phyloP scores from a whole-genome alignment of 2,888 invertebrate genomes.

The Tetragonula carbonaria region DNA sequence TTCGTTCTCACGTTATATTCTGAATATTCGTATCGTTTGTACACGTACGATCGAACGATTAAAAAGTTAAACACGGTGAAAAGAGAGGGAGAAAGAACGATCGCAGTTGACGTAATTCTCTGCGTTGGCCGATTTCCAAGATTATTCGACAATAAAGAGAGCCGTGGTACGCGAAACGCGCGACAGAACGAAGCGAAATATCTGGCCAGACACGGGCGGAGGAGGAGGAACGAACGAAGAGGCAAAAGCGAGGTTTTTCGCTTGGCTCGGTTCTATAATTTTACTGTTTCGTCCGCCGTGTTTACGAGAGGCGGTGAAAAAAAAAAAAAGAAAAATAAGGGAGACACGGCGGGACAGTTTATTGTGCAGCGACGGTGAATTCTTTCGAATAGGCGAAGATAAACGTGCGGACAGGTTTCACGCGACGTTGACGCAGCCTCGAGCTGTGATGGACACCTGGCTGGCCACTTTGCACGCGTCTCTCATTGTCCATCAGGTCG shows the following conservation, averaged over 20 bases:
- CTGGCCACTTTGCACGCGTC: slow-evolving; percentile 31
- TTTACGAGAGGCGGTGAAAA: slow-evolving; percentile 69
- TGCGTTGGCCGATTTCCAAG: slow-evolving; percentile 70
- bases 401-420: slow-evolving; percentile 37
- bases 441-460: slow-evolving; percentile 35
- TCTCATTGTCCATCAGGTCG: slow-evolving; percentile 1
- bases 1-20: too few species aligned
- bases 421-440: slow-evolving; percentile 37
- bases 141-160: slow-evolving; percentile 62
- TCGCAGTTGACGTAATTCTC: slow-evolving; percentile 53
- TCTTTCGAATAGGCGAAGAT: slow-evolving; percentile 44
- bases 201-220: not conserved
- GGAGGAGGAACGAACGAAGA: not conserved
- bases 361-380: slow-evolving; percentile 54
- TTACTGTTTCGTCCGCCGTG: slow-evolving; percentile 78
- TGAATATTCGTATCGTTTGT: too few species aligned
- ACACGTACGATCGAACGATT: not conserved
- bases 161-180: slow-evolving; percentile 29
- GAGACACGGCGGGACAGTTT: slow-evolving; percentile 44
- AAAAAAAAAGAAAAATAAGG: slow-evolving; percentile 7
- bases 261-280: slow-evolving; percentile 78
- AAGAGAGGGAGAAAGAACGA: not conserved
- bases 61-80: not conserved
- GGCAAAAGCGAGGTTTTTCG: slow-evolving; percentile 59
- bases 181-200: slow-evolving; percentile 24